These are phyloP conservation scores for Trissolcus basalis DNA, from an alignment of 1,140 invertebrate species.

Conservation along the genomic window DNA sequence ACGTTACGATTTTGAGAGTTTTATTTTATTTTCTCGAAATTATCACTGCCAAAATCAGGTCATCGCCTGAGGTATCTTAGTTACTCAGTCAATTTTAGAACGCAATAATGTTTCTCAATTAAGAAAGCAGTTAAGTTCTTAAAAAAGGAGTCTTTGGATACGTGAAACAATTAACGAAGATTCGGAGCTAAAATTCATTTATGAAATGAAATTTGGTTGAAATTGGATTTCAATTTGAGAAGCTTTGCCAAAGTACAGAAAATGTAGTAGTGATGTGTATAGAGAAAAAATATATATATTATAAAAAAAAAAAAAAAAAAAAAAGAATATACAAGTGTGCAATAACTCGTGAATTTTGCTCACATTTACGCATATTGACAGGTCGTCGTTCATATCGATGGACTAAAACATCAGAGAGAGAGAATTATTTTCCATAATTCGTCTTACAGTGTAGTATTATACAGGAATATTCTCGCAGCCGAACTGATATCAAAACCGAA, in stretches of 20 bases:
- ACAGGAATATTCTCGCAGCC: no score
- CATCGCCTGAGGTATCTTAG: conserved; percentile 11
- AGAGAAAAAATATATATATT: no score
- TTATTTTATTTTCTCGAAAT: conserved; percentile 6
- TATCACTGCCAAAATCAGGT: conserved; percentile 20
- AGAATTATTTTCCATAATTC: conserved; percentile 19
- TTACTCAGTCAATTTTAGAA: conserved; percentile 5
- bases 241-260: conserved; percentile 34
- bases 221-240: background rate
- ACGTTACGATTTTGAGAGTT: conserved; percentile 1
- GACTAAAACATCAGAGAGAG: conserved; percentile 2
- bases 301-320: background rate
- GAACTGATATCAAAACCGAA: no score
- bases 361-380: conserved; percentile 50
- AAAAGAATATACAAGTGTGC: conserved; percentile 29
- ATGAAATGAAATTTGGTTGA: background rate
- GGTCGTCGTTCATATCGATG: conserved; percentile 26
- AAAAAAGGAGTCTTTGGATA: background rate
- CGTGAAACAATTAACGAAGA: background rate
- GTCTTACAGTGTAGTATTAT: background rate
- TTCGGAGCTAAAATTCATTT: no score
- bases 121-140: background rate
- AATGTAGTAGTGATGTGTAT: conserved; percentile 15
- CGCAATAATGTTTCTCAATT: no score
- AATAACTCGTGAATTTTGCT: conserved; percentile 45